Conservation (phyloP, 2,888 invertebrate genomes). For the Pseudococcus viburni region DNA sequence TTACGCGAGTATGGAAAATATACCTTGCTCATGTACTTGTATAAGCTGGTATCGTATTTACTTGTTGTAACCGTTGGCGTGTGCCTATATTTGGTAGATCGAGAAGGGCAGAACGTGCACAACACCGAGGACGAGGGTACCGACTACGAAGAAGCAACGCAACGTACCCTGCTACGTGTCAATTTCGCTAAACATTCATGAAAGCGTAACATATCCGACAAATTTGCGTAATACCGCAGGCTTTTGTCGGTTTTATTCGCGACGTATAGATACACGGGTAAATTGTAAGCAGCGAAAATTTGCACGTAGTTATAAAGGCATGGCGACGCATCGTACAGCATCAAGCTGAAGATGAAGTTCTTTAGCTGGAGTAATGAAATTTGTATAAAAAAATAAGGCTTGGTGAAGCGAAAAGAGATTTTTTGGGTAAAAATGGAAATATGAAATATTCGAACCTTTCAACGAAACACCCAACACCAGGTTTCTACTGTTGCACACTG, state of each 20-base stretch:
- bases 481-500: too few relatives aligned
- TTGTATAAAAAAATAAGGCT: not conserved
- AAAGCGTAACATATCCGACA: constrained; percentile 23
- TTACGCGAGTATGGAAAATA: not conserved
- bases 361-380: not conserved
- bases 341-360: not conserved
- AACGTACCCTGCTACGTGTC: not conserved
- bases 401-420: too few relatives aligned
- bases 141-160: not conserved
- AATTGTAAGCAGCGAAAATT: not conserved
- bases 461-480: too few relatives aligned
- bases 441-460: too few relatives aligned
- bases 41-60: not conserved
- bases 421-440: too few relatives aligned
- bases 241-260: constrained; percentile 21
- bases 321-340: not conserved
- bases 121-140: not conserved
- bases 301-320: not conserved
- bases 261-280: not conserved
- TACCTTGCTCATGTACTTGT: not conserved
- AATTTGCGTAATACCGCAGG: constrained; percentile 9
- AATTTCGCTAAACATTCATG: constrained; percentile 16
- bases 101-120: not conserved
- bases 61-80: not conserved
- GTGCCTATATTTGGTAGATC: not conserved